phyloP scores from a whole-genome alignment of 2,797 vertebrate genomes.

The Sardinella longiceps region DNA sequence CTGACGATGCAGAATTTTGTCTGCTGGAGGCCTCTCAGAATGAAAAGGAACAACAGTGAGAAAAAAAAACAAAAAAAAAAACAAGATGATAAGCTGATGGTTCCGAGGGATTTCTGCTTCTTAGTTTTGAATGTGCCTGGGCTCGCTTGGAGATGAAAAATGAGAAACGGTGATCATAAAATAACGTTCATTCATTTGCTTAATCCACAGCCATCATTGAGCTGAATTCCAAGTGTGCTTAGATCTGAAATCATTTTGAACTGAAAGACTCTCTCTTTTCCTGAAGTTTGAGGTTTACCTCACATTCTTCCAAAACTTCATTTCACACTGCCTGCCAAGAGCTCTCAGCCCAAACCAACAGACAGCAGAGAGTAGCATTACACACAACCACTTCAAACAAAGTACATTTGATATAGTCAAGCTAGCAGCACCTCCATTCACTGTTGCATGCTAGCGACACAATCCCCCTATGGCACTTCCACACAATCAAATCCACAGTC shows the following conservation, averaged over 20 bases:
- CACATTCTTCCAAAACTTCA: neutral
- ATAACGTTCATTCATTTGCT: slow-evolving; percentile 35
- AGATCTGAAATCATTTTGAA: slow-evolving; percentile 32
- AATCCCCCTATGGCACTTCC: neutral
- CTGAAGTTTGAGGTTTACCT: neutral
- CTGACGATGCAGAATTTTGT: slow-evolving; percentile 61
- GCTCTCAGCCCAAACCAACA: neutral
- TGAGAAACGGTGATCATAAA: neutral
- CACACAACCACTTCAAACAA: slow-evolving; percentile 1
- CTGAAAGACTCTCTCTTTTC: neutral
- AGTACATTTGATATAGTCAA: neutral
- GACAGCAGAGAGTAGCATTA: neutral
- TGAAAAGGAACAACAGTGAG: neutral
- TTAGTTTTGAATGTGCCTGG: neutral
- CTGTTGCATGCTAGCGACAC: neutral
- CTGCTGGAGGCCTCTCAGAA: slow-evolving; percentile 57
- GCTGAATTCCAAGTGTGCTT: slow-evolving; percentile 68
- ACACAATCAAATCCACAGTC: slow-evolving; percentile 41
- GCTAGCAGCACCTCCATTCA: neutral
- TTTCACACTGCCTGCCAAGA: neutral
- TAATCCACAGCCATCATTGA: slow-evolving; percentile 65
- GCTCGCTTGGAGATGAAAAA: neutral
- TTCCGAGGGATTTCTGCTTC: neutral
- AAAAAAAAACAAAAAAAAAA: slow-evolving; percentile 24
- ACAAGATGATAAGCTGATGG: neutral